A percentile compares a stretch with the other conserved stretches of the same genome.
Evolutionary conservation across 2,888 invertebrate species (phyloP).

Genomic region (Lathronympha strigana): DNA sequence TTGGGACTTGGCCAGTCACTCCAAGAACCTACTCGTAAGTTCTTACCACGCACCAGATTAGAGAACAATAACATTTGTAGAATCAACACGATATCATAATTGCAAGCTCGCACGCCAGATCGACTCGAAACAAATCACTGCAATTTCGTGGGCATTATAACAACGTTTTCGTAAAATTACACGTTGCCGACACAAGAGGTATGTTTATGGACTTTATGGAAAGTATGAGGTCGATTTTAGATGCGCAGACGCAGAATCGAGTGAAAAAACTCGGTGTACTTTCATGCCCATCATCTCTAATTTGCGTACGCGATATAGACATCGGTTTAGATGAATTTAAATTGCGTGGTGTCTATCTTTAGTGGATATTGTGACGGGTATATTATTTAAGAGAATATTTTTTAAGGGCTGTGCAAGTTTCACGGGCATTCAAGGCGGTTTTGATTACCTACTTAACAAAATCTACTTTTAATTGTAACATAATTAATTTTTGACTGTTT

Average conservation of each 20-base stretch:
- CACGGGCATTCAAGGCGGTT: no score
- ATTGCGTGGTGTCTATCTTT: slow-evolving; percentile 27
- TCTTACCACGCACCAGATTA: background rate
- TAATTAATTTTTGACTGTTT: no score
- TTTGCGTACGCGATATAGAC: slow-evolving; percentile 40
- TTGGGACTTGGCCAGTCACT: no score
- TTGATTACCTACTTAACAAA: no score
- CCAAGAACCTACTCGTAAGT: no score
- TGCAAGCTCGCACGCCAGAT: slow-evolving; percentile 64
- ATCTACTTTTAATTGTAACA: no score
- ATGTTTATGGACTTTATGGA: slow-evolving; percentile 74
- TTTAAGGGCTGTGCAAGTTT: no score
- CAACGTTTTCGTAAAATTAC: slow-evolving; percentile 78
- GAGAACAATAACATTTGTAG: slow-evolving; percentile 57
- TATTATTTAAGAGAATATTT: slow-evolving; percentile 3
- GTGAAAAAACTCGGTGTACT: slow-evolving; percentile 38
- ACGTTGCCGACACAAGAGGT: slow-evolving; percentile 65
- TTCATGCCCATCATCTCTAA: slow-evolving; percentile 39
- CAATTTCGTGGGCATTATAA: slow-evolving; percentile 75
- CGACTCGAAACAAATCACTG: slow-evolving; percentile 74
- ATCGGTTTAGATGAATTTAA: slow-evolving; percentile 41
- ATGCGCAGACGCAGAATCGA: slow-evolving; percentile 46
- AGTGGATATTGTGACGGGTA: background rate
- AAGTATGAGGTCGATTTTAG: slow-evolving; percentile 60
- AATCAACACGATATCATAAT: slow-evolving; percentile 72